phyloP scores from a whole-genome alignment of 2,113 vertebrate genomes.

The Zosterops borbonicus region DNA sequence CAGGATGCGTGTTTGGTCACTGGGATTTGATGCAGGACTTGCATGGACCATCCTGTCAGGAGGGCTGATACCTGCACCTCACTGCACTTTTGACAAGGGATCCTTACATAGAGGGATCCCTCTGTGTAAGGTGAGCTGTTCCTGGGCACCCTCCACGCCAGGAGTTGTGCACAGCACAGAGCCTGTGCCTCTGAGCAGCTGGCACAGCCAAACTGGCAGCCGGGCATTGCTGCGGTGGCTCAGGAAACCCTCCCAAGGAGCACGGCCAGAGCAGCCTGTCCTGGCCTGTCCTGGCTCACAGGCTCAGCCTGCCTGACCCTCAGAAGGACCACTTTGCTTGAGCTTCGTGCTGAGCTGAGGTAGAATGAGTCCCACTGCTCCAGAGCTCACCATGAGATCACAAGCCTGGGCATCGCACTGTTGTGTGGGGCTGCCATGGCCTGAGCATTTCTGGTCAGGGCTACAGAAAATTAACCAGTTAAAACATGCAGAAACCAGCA shows the following conservation, averaged over 20 bases:
- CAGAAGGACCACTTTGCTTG: neutral
- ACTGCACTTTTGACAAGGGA: neutral
- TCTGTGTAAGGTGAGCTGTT: neutral
- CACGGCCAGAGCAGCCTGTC: neutral
- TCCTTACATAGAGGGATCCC: neutral
- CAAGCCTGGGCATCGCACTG: accelerated
- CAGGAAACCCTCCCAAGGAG: neutral
- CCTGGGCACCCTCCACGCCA: neutral
- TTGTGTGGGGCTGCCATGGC: neutral
- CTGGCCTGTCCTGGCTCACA: neutral
- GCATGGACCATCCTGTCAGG: neutral
- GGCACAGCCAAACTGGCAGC: neutral
- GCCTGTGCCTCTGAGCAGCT: neutral
- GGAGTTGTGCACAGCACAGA: neutral
- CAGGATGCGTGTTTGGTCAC: neutral
- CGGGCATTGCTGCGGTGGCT: accelerated
- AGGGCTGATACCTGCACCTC: neutral
- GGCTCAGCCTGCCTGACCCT: neutral
- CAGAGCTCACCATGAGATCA: neutral
- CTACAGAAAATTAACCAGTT: neutral
- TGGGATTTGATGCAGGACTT: neutral
- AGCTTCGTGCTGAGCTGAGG: neutral
- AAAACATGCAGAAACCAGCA: neutral
- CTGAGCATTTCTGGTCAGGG: neutral
- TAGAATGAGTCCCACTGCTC: neutral